Conservation (phyloP, 2,888 invertebrate genomes). For the Euproctis similis region DNA sequence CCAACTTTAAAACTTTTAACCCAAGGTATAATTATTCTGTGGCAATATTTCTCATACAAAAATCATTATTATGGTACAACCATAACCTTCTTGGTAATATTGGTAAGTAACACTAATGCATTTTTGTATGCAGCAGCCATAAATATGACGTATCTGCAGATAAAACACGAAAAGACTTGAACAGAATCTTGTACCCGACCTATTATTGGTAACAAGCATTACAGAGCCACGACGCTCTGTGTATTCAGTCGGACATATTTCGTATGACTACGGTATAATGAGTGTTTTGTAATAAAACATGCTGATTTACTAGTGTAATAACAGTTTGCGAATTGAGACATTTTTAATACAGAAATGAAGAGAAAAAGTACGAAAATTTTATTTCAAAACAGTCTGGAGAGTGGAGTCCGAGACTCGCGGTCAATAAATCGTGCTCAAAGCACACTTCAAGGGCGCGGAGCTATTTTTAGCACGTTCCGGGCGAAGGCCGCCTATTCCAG, state of each 20-base stretch:
- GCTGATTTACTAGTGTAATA: conserved; percentile 12
- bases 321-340: too few relatives aligned
- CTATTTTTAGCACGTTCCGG: conserved; percentile 61
- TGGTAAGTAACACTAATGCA: conserved; percentile 55
- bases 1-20: conserved; percentile 10
- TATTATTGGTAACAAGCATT: conserved; percentile 16
- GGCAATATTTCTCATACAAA: conserved; percentile 15
- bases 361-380: conserved; percentile 17
- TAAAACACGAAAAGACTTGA: too few relatives aligned
- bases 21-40: conserved; percentile 9
- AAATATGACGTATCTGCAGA: conserved; percentile 53
- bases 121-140: conserved; percentile 54
- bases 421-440: conserved; percentile 66
- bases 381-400: conserved; percentile 20
- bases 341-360: too few relatives aligned
- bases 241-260: too few relatives aligned
- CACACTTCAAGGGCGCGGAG: conserved; percentile 56
- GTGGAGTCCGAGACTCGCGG: conserved; percentile 24
- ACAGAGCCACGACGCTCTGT: too few relatives aligned
- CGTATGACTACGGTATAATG: too few relatives aligned
- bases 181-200: conserved; percentile 16
- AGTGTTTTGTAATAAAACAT: conserved; percentile 11
- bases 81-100: conserved; percentile 40
- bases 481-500: conserved; percentile 51
- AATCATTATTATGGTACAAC: conserved; percentile 48